phyloP scores from a whole-genome alignment of 2,888 invertebrate genomes.

The Halictus ligatus region DNA sequence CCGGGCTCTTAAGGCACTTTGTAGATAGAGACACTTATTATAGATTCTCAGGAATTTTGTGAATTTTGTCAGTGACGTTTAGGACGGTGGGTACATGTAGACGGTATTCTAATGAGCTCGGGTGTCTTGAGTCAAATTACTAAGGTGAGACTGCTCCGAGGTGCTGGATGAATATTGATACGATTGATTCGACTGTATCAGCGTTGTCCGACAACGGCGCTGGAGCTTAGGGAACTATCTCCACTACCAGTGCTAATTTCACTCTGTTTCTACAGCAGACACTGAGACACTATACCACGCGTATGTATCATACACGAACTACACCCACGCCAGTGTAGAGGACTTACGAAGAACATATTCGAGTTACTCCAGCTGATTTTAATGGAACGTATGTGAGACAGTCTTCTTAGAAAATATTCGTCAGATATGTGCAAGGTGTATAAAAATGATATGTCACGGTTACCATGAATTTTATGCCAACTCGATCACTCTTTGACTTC shows the following conservation, averaged over 20 bases:
- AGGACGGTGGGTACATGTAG: too few species aligned
- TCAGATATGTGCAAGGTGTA: too few species aligned
- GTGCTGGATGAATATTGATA: constrained; percentile 8
- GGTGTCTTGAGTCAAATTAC: not conserved
- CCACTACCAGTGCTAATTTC: not conserved
- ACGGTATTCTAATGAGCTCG: not conserved
- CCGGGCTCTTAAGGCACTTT: too few species aligned
- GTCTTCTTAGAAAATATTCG: not conserved
- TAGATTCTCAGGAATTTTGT: not conserved
- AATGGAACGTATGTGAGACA: not conserved
- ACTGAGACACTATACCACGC: not conserved
- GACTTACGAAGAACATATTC: not conserved
- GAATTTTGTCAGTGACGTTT: not conserved
- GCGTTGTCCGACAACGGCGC: not conserved
- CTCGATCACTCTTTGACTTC: too few species aligned
- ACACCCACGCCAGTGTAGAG: not conserved
- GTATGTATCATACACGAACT: not conserved
- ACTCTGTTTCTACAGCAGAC: constrained; percentile 3
- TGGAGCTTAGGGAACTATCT: constrained; percentile 1
- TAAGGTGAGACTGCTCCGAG: constrained; percentile 1
- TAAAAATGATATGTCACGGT: too few species aligned
- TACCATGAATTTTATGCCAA: too few species aligned
- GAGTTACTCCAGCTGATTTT: not conserved
- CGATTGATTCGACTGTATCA: constrained; percentile 11
- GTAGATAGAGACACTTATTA: not conserved